Base-by-base conservation (phyloP, 2,888 invertebrate species). In the Chromoteleia sp. region DNA sequence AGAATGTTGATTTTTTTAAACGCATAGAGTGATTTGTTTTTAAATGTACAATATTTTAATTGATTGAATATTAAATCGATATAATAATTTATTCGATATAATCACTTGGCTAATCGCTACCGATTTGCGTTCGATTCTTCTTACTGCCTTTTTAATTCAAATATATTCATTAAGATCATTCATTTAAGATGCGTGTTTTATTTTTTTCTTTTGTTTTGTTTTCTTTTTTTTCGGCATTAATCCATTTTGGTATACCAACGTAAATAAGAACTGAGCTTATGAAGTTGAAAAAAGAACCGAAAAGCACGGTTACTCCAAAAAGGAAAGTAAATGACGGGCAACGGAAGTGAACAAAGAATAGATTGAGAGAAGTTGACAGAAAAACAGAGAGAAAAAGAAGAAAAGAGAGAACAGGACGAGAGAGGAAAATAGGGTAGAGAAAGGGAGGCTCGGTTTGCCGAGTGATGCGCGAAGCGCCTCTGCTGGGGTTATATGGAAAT, bases 401-500 rank as follows among this genome's bases (percentile, higher is more conserved):
- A 74, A 76, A 73, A 50, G 73, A 48, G 75, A 74, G 80, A 78
- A 78, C 70, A 84, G 79, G 71, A 80, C 83, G 84, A 83, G 68
- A 58, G 73, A 65, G 83, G 79, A 84, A 84, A 81, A 54, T 80
- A 85, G 83, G 82, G 85, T 79, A 65, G 84, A 73, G 85, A 86
- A 83, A 86, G 87, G 86, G 86, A 87, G 87, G 85, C 85, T 75
- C 54, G 82, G 82, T 67, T 82, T 78, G 78, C 70, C 82, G 85
- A 87, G 86, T 85, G 88, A 86, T 84, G 87, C 85, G 86, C 70
- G 71, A 76, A 85, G 85, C 85, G 85, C 84, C 78, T 82, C 82
- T 84, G 81, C 84, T 81, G 83, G 85, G 82, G 85, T 89, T 91
- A 91, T 95, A 96, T 96, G 96, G 95, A 96, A 96, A 96, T 96